A percentile compares a stretch with the other conserved stretches of the same genome.
These are phyloP conservation scores for Epinotia demarniana DNA, from an alignment of 2,888 invertebrate species.

Conservation along the genomic window DNA sequence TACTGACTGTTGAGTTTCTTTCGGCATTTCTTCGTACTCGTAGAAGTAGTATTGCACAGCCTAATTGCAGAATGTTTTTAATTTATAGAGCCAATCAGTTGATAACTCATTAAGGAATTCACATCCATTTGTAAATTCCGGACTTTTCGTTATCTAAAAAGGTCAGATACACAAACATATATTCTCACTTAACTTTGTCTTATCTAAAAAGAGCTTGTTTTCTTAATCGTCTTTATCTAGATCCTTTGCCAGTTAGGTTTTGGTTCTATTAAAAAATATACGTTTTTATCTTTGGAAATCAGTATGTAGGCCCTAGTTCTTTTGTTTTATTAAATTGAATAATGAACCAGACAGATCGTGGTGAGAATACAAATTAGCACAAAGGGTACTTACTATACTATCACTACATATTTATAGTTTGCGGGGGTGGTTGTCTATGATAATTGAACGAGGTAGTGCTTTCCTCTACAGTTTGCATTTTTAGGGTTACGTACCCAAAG, in stretches of 20 bases:
- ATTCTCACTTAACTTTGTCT: slow-evolving; percentile 34
- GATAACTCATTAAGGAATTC: background rate
- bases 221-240: slow-evolving; percentile 36
- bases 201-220: slow-evolving; percentile 38
- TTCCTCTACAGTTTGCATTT: too few species aligned
- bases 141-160: background rate
- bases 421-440: too few species aligned
- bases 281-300: slow-evolving; percentile 17
- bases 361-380: background rate
- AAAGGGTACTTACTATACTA: background rate
- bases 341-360: slow-evolving; percentile 15
- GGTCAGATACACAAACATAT: slow-evolving; percentile 23
- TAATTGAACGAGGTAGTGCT: too few species aligned
- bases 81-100: background rate
- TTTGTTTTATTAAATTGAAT: slow-evolving; percentile 19
- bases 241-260: slow-evolving; percentile 31
- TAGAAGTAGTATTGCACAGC: background rate
- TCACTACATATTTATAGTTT: too few species aligned
- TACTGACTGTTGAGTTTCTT: too few species aligned
- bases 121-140: background rate
- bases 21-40: too few species aligned
- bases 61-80: background rate
- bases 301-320: background rate
- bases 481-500: too few species aligned
- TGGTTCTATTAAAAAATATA: slow-evolving; percentile 5